phyloP scores from a whole-genome alignment of 2,888 invertebrate species.

The Campopleginae sp. region DNA sequence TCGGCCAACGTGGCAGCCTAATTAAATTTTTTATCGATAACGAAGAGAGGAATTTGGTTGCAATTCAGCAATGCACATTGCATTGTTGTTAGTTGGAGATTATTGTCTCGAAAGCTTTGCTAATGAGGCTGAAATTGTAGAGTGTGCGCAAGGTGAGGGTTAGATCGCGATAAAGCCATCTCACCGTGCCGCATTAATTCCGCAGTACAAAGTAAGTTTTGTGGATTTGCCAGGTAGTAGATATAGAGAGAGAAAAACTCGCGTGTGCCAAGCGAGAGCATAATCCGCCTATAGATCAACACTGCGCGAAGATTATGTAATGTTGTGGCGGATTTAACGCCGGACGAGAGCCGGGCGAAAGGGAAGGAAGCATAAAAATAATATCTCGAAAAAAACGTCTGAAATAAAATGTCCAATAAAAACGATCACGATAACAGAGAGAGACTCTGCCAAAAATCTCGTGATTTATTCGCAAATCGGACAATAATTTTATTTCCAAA shows the following conservation, averaged over 20 bases:
- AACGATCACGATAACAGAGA: neutral
- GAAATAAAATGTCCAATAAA: conserved; percentile 7
- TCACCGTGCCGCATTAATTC: conserved; percentile 26
- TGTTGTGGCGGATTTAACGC: neutral
- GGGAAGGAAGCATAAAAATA: conserved; percentile 8
- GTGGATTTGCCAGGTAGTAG: conserved; percentile 31
- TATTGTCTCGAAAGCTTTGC: neutral
- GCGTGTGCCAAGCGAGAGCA: conserved; percentile 56
- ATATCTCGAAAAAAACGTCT: neutral
- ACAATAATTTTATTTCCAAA: neutral
- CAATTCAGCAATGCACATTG: neutral
- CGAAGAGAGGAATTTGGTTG: too few relatives aligned
- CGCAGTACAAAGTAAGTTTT: conserved; percentile 30
- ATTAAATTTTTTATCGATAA: too few relatives aligned
- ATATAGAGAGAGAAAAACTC: conserved; percentile 32
- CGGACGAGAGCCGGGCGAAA: conserved; percentile 21
- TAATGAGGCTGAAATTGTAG: neutral
- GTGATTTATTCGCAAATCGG: neutral
- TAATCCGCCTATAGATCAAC: conserved; percentile 19
- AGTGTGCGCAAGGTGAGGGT: neutral
- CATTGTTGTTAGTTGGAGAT: neutral
- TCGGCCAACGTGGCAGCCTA: neutral
- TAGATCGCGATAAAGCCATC: neutral
- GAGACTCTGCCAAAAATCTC: neutral
- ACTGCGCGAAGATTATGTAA: conserved; percentile 32